phyloP scores from a whole-genome alignment of 2,113 vertebrate genomes.

The Limanda limanda region DNA sequence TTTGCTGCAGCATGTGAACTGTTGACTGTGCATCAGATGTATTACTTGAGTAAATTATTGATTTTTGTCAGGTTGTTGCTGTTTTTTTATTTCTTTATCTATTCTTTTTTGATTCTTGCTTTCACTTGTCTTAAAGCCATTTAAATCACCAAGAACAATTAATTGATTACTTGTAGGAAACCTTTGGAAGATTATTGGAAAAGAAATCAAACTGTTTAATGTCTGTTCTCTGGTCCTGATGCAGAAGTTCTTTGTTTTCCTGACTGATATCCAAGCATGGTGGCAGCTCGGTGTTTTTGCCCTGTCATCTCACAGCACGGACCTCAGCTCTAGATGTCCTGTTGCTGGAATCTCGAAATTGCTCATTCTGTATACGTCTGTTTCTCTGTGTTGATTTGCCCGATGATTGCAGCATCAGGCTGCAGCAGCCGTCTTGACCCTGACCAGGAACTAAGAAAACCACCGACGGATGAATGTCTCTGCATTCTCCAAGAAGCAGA shows the following conservation, averaged over 20 bases:
- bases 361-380: neutral
- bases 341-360: constrained; percentile 25
- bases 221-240: no score
- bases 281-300: neutral
- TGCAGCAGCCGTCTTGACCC: constrained; percentile 12
- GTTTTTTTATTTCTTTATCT: neutral
- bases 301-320: neutral
- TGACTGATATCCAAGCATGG: no score
- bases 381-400: constrained; percentile 5
- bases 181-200: no score
- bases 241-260: no score
- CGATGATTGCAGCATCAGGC: constrained; percentile 11
- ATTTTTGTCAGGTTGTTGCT: neutral
- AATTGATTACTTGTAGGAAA: no score
- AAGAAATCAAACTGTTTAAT: no score
- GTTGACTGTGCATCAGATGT: neutral
- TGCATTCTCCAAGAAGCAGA: constrained; percentile 14
- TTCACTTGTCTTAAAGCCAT: no score
- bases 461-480: neutral
- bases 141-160: no score
- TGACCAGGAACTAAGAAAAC: neutral
- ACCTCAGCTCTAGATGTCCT: constrained; percentile 21
- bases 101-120: no score
- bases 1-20: no score
- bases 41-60: neutral